Percentiles rank a stretch among this genome's conserved stretches.
Conservation (phyloP, 2,888 invertebrate species). For the Bombylius major region DNA sequence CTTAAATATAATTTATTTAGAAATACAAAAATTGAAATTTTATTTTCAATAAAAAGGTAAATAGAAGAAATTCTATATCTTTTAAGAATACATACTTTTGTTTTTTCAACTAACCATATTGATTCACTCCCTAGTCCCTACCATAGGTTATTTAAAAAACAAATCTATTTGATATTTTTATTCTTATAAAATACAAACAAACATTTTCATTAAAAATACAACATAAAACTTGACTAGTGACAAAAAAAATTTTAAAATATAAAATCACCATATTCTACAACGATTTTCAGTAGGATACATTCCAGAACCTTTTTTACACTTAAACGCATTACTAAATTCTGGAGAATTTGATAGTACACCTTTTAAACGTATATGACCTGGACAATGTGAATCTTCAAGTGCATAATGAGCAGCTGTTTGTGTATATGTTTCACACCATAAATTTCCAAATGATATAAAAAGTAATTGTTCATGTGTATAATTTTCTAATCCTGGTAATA, state of each 20-base stretch:
- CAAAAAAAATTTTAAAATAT: not conserved
- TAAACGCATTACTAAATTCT: constrained; percentile 55
- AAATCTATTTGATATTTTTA: too few relatives aligned
- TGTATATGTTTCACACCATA: constrained; percentile 74
- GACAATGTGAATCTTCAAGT: constrained; percentile 61
- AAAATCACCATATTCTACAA: constrained; percentile 42
- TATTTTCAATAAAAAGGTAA: too few relatives aligned
- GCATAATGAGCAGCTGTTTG: constrained; percentile 49
- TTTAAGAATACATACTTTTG: too few relatives aligned
- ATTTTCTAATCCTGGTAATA: constrained; percentile 59
- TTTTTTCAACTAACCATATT: too few relatives aligned
- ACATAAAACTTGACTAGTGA: too few relatives aligned
- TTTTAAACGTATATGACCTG: constrained; percentile 52
- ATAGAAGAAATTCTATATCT: too few relatives aligned
- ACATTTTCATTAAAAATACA: too few relatives aligned
- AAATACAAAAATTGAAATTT: too few relatives aligned
- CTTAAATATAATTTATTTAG: too few relatives aligned
- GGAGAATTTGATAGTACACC: constrained; percentile 59
- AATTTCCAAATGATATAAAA: constrained; percentile 68
- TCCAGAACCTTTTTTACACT: constrained; percentile 39
- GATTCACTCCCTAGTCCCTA: too few relatives aligned
- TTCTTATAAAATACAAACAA: too few relatives aligned
- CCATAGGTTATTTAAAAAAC: too few relatives aligned
- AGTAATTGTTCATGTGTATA: constrained; percentile 62
- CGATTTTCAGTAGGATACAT: constrained; percentile 43